Evolutionary conservation across 2,888 invertebrate genomes (phyloP), one percentile per base, ranked within the genome.

Genomic region (Eupithecia insigniata): DNA sequence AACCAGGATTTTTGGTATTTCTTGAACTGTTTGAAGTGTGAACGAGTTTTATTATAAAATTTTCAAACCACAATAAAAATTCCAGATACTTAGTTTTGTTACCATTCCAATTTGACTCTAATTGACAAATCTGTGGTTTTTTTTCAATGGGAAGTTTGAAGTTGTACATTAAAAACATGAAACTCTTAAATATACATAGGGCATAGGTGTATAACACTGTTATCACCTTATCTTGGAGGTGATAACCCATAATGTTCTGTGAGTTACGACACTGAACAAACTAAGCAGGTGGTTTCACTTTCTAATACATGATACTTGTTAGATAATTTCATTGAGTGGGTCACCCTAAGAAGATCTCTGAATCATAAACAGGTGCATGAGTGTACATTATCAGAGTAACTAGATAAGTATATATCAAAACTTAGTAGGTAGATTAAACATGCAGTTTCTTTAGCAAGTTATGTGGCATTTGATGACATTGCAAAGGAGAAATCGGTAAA

Each of bases 401-500:
- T 55, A n/a, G n/a, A n/a, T n/a, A n/a, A n/a, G n/a, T n/a, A n/a
- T n/a, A 55, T 55, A 26, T 51, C 51, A 51, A 51, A 51, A 55
- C 55, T 55, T 55, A 55, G 55, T 55, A 55, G 55, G 51, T 51
- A 22, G 10, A 12, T n/a, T 30, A 58, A 32, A 70, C 46, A 65
- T 68, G 61, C 70, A 64, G 69, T 77, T 77, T 73, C 70, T 76
- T 67, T 69, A 76, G 68, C 67, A 69, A 69, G 70, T 71, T 34
- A 75, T 75, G 73, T 78, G 76, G 74, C 78, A 71, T 75, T 72
- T 76, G 78, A 77, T 75, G 88, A 90, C 90, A 91, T 90, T 85
- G 89, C 89, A 83, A 85, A 85, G 87, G 92, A 89, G 91, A 92
- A 91, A 91, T 90, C 90, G 87, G 88, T 85, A 83, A 86, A 85